Conservation (phyloP, 2,797 vertebrate genomes). For the Gambusia yucatana region DNA sequence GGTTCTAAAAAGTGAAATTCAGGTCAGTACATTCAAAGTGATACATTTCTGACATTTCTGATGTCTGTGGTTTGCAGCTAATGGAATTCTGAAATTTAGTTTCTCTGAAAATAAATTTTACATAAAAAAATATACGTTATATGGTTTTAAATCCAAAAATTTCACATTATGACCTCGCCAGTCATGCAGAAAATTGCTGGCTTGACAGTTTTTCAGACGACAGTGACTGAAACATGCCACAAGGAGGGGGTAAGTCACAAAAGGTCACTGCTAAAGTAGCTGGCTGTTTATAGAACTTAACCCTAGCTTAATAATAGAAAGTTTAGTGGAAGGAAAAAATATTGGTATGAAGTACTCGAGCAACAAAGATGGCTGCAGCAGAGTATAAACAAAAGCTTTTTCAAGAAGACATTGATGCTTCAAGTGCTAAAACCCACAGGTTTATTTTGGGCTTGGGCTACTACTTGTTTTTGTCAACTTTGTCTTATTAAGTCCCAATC, state of each 20-base stretch:
- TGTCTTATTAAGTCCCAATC: neutral
- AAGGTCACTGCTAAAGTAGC: neutral
- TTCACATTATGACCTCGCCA: neutral
- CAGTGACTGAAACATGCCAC: neutral
- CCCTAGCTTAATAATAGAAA: neutral
- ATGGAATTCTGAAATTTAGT: neutral
- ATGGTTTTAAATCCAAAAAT: neutral
- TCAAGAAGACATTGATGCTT: neutral
- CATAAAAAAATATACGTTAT: neutral
- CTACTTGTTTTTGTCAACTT: neutral
- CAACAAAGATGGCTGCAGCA: neutral
- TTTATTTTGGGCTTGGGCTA: neutral
- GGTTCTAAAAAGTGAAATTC: neutral
- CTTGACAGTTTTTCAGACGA: neutral
- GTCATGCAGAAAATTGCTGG: neutral
- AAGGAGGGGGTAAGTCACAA: neutral
- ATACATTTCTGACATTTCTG: neutral
- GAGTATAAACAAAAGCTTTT: neutral
- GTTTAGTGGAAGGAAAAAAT: neutral
- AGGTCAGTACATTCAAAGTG: no score
- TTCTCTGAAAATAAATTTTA: neutral
- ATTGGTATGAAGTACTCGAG: neutral
- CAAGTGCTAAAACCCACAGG: neutral
- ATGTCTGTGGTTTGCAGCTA: neutral
- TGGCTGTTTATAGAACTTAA: neutral